These are phyloP conservation scores for Pocillopora verrucosa DNA, from an alignment of 64 coral and sea anemone genomes.

Conservation along the genomic window DNA sequence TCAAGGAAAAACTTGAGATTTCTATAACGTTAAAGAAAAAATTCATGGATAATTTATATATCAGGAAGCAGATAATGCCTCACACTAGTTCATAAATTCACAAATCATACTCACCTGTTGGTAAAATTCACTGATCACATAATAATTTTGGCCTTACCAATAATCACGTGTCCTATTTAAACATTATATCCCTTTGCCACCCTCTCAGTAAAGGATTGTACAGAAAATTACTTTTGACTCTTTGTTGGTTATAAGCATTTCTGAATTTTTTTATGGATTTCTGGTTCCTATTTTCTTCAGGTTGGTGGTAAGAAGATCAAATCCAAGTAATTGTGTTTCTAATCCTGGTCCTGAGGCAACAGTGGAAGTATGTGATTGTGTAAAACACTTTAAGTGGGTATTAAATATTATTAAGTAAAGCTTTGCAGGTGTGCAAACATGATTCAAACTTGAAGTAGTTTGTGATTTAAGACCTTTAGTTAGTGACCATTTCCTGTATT, in stretches of 20 bases:
- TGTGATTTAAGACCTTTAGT: too few species aligned
- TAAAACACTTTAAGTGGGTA: neutral
- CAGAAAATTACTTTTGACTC: too few species aligned
- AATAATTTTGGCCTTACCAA: neutral
- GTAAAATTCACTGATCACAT: neutral
- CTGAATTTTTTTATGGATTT: neutral
- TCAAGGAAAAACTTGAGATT: too few species aligned
- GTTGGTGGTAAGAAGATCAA: constrained; percentile 18
- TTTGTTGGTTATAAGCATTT: too few species aligned
- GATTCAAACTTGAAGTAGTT: too few species aligned
- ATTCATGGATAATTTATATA: too few species aligned
- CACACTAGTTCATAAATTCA: too few species aligned
- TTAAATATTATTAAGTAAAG: too few species aligned
- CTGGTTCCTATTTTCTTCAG: neutral
- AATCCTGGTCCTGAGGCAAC: neutral
- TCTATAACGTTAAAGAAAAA: too few species aligned
- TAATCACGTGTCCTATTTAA: neutral
- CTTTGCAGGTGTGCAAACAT: too few species aligned
- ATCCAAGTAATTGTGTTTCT: neutral
- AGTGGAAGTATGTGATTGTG: neutral
- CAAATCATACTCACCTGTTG: neutral
- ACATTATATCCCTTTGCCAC: neutral
- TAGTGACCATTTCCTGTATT: too few species aligned
- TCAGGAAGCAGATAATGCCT: too few species aligned
- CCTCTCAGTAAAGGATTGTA: neutral